Evolutionary conservation across 2,888 invertebrate species (phyloP).

Genomic region (Tinea pellionella): DNA sequence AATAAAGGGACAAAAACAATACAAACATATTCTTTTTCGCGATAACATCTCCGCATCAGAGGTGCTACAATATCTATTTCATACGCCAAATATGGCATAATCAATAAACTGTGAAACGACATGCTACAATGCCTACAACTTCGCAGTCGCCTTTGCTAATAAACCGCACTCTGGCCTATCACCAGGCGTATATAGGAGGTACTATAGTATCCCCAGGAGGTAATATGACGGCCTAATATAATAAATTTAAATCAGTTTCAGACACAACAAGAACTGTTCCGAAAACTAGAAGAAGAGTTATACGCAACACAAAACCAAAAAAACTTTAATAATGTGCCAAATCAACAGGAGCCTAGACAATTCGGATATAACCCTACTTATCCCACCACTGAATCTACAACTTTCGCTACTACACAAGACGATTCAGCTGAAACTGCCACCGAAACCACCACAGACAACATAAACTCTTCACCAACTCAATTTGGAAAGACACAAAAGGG

Average conservation of each 20-base stretch:
- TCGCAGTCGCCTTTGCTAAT: no score
- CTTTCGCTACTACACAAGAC: constrained; percentile 18
- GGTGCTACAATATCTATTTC: no score
- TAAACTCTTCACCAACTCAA: background rate
- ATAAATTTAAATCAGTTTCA: constrained; percentile 33
- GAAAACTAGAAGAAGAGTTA: constrained; percentile 42
- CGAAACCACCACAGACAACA: background rate
- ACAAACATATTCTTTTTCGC: no score
- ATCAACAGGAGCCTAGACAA: constrained; percentile 23
- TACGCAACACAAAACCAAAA: background rate
- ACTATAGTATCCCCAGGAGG: no score
- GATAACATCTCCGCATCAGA: no score
- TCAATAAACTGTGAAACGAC: no score
- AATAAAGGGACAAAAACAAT: no score
- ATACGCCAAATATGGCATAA: no score
- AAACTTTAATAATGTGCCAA: constrained; percentile 32
- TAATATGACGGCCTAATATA: no score
- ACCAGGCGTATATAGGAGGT: no score
- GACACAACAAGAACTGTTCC: constrained; percentile 44
- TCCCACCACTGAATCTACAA: constrained; percentile 30
- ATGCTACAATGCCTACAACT: no score
- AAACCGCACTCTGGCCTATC: no score
- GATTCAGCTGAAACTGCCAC: background rate
- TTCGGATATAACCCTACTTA: background rate
- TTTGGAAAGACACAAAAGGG: constrained; percentile 23